A percentile compares a stretch with the other conserved stretches of the same genome.
Evolutionary conservation across 2,888 invertebrate genomes (phyloP).

Genomic region (Eupithecia subfuscata): DNA sequence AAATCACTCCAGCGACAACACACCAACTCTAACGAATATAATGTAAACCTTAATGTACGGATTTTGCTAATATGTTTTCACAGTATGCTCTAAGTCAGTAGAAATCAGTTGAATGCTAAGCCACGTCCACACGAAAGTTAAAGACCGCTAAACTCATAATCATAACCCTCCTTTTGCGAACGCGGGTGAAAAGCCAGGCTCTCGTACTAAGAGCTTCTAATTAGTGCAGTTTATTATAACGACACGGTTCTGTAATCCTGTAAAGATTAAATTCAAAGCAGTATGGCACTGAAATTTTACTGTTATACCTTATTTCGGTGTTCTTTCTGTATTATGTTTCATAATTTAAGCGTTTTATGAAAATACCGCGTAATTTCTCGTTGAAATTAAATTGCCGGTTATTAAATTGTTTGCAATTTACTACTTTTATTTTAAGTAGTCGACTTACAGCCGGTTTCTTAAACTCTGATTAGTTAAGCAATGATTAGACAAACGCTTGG

Average conservation of each 20-base stretch:
- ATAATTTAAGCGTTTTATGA: neutral
- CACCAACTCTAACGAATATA: neutral
- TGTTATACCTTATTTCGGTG: slow-evolving; percentile 26
- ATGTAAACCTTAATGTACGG: neutral
- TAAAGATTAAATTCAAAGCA: slow-evolving; percentile 43
- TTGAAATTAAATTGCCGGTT: neutral
- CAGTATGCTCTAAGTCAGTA: neutral
- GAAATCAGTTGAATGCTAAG: neutral
- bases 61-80: neutral
- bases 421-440: neutral
- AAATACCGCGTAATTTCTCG: slow-evolving; percentile 1
- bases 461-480: neutral
- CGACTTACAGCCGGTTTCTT: neutral
- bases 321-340: slow-evolving; percentile 12
- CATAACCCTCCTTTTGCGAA: slow-evolving; percentile 4
- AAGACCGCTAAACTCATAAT: slow-evolving; percentile 1
- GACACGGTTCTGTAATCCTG: slow-evolving; percentile 43
- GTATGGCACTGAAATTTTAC: slow-evolving; percentile 34
- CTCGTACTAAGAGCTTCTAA: slow-evolving; percentile 37
- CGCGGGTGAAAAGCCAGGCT: slow-evolving; percentile 9
- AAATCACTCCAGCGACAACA: neutral
- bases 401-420: neutral
- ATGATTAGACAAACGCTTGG: too few relatives aligned
- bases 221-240: slow-evolving; percentile 48
- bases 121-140: neutral